phyloP scores from a whole-genome alignment of 2,888 invertebrate species.

The Leucoma salicis region DNA sequence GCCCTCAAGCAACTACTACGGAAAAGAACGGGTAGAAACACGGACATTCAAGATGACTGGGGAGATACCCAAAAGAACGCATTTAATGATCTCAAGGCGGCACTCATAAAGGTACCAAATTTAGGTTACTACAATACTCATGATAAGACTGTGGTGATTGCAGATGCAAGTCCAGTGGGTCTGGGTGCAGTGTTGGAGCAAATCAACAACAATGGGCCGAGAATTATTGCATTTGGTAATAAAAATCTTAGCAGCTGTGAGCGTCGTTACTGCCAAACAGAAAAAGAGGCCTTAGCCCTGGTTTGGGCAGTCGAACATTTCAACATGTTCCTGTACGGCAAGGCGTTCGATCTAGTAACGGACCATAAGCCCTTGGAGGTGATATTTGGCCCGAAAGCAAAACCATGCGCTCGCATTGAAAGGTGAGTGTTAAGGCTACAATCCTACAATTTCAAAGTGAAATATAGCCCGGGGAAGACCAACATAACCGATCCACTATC shows the following conservation, averaged over 20 bases:
- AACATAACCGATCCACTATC: conserved; percentile 26
- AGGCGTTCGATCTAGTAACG: conserved; percentile 16
- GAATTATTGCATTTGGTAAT: conserved; percentile 37
- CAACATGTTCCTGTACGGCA: conserved; percentile 12
- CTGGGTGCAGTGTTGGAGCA: conserved; percentile 23
- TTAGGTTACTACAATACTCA: conserved; percentile 30
- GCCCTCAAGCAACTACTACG: conserved; percentile 1
- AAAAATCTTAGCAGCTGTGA: conserved; percentile 28
- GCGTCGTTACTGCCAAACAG: conserved; percentile 22
- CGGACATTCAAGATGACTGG: conserved; percentile 3
- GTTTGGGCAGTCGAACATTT: conserved; percentile 14
- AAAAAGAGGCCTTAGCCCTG: conserved; percentile 14
- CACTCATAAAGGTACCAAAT: conserved; percentile 7
- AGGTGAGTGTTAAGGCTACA: conserved; percentile 29
- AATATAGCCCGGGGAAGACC: conserved; percentile 19
- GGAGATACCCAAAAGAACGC: not conserved
- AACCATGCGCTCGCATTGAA: conserved; percentile 29
- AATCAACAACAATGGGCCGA: conserved; percentile 12
- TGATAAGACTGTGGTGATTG: conserved; percentile 26
- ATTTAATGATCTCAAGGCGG: conserved; percentile 1
- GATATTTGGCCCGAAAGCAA: conserved; percentile 21
- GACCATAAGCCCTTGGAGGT: conserved; percentile 24
- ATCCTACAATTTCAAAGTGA: conserved; percentile 18
- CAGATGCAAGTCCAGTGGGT: conserved; percentile 32
- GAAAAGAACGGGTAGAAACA: not conserved